Conservation (phyloP, 2,113 vertebrate genomes). For the Anarrhichthys ocellatus region DNA sequence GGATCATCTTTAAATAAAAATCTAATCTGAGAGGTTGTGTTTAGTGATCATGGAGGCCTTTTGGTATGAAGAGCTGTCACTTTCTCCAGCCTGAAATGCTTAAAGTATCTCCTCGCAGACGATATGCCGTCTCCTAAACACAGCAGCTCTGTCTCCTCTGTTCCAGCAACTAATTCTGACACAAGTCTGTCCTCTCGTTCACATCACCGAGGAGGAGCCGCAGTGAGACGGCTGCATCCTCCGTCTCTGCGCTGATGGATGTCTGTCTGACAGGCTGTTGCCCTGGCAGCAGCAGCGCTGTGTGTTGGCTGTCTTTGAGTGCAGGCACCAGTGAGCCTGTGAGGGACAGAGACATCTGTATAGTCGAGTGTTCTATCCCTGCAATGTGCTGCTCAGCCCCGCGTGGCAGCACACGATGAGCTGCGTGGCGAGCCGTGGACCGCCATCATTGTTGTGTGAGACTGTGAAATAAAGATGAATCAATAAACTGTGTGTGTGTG, state of each 20-base stretch:
- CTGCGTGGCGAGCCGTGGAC: slow-evolving; percentile 62
- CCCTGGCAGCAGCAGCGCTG: slow-evolving; percentile 24
- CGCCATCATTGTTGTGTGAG: slow-evolving; percentile 62
- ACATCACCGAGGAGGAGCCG: slow-evolving; percentile 13
- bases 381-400: slow-evolving; percentile 56
- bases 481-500: slow-evolving; percentile 41
- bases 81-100: not conserved
- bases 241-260: slow-evolving; percentile 40
- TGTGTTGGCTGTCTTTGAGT: slow-evolving; percentile 30
- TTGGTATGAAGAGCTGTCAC: slow-evolving; percentile 24
- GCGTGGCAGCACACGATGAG: slow-evolving; percentile 48
- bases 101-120: slow-evolving; percentile 7
- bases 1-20: not conserved
- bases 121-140: slow-evolving; percentile 11
- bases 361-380: slow-evolving; percentile 40
- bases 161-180: slow-evolving; percentile 49
- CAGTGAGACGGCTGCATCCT: slow-evolving; percentile 17
- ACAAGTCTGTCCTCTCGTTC: slow-evolving; percentile 25
- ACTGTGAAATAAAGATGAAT: slow-evolving; percentile 66
- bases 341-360: slow-evolving; percentile 76
- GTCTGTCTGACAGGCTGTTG: slow-evolving; percentile 59
- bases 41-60: not conserved
- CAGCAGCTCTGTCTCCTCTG: slow-evolving; percentile 30
- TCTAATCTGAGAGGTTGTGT: not conserved
- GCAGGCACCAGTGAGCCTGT: slow-evolving; percentile 69